Base-by-base conservation (phyloP, 2,888 invertebrate genomes). In the Timandra comae region DNA sequence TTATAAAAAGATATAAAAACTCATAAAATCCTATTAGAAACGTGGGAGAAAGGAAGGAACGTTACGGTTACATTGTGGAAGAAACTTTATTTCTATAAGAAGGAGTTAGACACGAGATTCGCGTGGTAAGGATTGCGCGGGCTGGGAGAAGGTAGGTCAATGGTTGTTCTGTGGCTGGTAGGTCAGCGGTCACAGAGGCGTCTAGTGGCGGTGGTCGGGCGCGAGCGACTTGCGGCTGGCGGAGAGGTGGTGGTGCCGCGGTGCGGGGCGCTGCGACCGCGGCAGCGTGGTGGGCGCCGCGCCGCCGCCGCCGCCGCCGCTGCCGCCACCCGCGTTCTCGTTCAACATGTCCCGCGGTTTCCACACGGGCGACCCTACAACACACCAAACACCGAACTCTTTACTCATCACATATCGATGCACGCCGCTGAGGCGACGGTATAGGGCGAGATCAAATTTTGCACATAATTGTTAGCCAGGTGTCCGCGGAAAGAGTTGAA, bases 301-400 rank as follows among this genome's bases (percentile, higher is more conserved):
- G 38, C 52, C 58, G 7, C 29, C 30, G 34, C 53, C 57, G 30
- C 54, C 57, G 30, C 54, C 59, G 33, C 55, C 52, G 35, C 35
- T 50, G 35, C 51, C 61, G 33, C 54, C 62, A 38, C 59, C 60
- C 46, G 54, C 48, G 41, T 59, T 58, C 76, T 88, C 88, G 84
- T 86, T 84, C 87, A 86, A 84, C 88, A 88, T 90, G 89, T 96
- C 96, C 88, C 97, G 93, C 88, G 96, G 97, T 91, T 97, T 97
- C 97, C 97, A 98, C 88, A 98, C 94, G 84, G 98, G 98, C 87
- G 97, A 97, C 88, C 97, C 97, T 93, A 91, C 89, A 91, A 91
- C 89, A 89, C 87, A 90, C 81, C 86, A 86, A 86, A 85, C 85
- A 86, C 86, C 85, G 73, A 86, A 86, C 86, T 86, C 86, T 86